Evolutionary conservation across 2,113 vertebrate genomes (phyloP).

Genomic region (Phylloscopus trochiloides): DNA sequence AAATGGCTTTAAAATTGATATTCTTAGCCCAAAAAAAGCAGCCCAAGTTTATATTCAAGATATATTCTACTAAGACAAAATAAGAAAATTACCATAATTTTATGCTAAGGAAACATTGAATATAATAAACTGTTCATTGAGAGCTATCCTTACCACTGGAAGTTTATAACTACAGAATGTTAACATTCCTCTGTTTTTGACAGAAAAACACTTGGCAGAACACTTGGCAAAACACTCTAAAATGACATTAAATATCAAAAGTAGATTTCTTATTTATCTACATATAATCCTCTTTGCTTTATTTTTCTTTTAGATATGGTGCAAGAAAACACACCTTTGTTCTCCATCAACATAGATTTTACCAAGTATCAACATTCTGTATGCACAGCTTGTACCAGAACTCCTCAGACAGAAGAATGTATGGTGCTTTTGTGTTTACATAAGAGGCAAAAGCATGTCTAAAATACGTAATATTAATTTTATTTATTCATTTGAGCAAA

Average conservation of each 20-base stretch:
- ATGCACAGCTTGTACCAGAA: background rate
- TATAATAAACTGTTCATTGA: background rate
- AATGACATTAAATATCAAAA: background rate
- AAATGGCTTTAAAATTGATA: background rate
- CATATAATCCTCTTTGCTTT: background rate
- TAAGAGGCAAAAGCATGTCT: background rate
- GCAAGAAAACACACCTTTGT: background rate
- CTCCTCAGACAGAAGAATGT: background rate
- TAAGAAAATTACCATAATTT: background rate
- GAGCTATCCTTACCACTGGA: rapidly evolving
- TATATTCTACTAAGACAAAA: background rate
- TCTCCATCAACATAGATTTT: background rate
- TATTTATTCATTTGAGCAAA: background rate
- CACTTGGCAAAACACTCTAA: background rate
- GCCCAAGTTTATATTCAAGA: background rate
- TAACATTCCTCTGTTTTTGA: background rate
- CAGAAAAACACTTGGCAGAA: background rate
- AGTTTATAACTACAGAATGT: background rate
- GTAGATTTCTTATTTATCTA: background rate
- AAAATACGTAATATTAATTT: background rate
- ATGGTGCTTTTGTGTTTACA: background rate
- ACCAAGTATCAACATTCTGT: background rate
- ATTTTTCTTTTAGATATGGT: background rate
- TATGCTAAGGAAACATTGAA: background rate
- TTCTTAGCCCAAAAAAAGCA: background rate